Conservation (phyloP, 1,140 invertebrate genomes). For the Drosophila pectinifera region DNA sequence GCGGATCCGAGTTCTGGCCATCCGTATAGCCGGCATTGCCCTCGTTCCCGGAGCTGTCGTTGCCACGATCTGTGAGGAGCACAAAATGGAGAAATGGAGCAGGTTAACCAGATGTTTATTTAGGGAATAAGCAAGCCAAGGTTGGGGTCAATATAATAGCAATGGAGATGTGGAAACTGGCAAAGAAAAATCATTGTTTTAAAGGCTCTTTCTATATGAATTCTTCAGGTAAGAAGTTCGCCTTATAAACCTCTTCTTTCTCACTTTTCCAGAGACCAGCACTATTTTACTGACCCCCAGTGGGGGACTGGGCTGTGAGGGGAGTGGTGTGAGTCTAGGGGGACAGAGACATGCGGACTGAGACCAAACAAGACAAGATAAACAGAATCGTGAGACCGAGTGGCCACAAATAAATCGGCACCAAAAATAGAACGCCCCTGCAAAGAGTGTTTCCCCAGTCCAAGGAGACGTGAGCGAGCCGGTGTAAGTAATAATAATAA, state of each 20-base stretch:
- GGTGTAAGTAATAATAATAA: conserved; percentile 68
- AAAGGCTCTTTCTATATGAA: neutral
- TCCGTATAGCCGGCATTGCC: conserved; percentile 78
- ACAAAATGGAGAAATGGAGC: neutral
- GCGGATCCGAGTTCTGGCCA: conserved; percentile 79
- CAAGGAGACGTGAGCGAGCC: neutral
- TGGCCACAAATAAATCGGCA: conserved; percentile 32
- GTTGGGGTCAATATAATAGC: conserved; percentile 6
- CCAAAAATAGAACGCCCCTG: conserved; percentile 35
- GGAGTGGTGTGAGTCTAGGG: conserved; percentile 15
- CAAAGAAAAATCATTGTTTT: neutral
- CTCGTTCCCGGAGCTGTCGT: conserved; percentile 84
- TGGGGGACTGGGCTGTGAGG: neutral
- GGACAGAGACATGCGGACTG: conserved; percentile 35
- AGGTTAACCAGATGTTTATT: neutral
- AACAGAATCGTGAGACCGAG: conserved; percentile 37
- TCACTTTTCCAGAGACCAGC: conserved; percentile 3
- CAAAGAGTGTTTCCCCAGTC: conserved; percentile 9
- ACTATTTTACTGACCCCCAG: conserved; percentile 19
- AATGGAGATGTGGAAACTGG: neutral
- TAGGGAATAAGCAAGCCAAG: no score
- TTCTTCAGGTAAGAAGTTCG: neutral
- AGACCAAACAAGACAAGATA: conserved; percentile 34
- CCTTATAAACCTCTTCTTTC: conserved; percentile 1
- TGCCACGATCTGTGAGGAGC: conserved; percentile 72